A percentile compares a stretch with the other conserved stretches of the same genome.
phyloP scores from a whole-genome alignment of 2,113 vertebrate genomes.

The Proterorhinus semilunaris region DNA sequence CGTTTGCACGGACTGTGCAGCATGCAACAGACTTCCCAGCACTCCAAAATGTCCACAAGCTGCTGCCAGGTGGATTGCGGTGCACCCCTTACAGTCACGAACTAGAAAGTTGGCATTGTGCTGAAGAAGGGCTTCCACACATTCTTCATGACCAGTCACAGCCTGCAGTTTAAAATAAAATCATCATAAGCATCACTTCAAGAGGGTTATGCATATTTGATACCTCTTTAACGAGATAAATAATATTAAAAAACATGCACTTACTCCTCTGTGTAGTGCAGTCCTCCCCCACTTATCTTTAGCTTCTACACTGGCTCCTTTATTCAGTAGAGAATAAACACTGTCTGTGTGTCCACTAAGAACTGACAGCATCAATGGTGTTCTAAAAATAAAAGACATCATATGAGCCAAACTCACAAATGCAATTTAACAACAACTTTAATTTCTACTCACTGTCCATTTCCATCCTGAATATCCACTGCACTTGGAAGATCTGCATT shows the following conservation, averaged over 20 bases:
- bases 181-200: not conserved
- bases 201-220: not conserved
- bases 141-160: constrained; percentile 94
- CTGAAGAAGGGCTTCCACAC: constrained; percentile 93
- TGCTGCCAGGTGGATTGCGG: constrained; percentile 92
- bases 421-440: not conserved
- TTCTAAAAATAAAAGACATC: constrained; percentile 72
- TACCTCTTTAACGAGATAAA: too few relatives aligned
- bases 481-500: constrained; percentile 92
- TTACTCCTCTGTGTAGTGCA: constrained; percentile 93
- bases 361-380: constrained; percentile 95
- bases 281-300: constrained; percentile 97
- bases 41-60: constrained; percentile 94
- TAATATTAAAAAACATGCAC: constrained; percentile 31
- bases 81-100: constrained; percentile 88
- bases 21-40: constrained; percentile 91
- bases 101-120: constrained; percentile 89
- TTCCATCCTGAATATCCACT: constrained; percentile 94
- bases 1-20: constrained; percentile 82
- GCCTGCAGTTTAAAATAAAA: constrained; percentile 73
- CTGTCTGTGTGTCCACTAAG: constrained; percentile 97
- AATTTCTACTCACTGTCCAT: constrained; percentile 87
- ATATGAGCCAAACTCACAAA: constrained; percentile 12
- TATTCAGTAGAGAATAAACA: constrained; percentile 93
- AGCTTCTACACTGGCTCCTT: constrained; percentile 94